Conservation (phyloP, 2,888 invertebrate genomes). For the Ischnura elegans region DNA sequence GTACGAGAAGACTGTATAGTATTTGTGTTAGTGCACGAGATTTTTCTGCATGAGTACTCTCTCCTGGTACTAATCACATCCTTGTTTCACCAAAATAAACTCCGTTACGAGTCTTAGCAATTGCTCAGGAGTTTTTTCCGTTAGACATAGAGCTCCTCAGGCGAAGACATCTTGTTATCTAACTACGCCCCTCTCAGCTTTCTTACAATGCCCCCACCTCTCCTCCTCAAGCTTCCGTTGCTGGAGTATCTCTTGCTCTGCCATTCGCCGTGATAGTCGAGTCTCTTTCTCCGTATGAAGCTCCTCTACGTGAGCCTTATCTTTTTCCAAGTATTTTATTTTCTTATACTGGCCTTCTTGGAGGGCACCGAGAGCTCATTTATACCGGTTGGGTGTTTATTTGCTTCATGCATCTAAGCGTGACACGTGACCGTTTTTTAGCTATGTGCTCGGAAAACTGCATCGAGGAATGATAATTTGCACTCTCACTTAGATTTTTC, state of each 20-base stretch:
- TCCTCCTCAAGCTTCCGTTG: not conserved
- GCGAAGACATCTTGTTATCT: not conserved
- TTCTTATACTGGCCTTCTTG: not conserved
- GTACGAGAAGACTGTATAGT: no score
- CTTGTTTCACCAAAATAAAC: not conserved
- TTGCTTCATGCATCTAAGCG: no score
- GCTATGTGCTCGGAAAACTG: no score
- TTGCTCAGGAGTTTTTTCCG: not conserved
- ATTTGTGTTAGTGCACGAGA: no score
- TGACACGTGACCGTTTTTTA: no score
- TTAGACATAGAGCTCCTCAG: not conserved
- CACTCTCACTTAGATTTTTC: no score
- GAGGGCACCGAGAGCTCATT: no score
- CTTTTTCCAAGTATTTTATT: conserved; percentile 5
- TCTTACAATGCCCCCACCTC: no score
- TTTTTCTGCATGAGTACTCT: no score
- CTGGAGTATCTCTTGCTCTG: not conserved
- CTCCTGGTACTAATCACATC: no score
- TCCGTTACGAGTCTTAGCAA: not conserved
- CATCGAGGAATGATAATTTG: no score
- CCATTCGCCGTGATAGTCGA: not conserved
- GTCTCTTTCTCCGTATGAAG: not conserved
- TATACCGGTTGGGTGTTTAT: no score
- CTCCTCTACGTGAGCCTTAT: not conserved
- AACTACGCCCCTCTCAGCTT: not conserved